phyloP scores from a whole-genome alignment of 1,140 invertebrate species.

The Aporrectodea caliginosa region DNA sequence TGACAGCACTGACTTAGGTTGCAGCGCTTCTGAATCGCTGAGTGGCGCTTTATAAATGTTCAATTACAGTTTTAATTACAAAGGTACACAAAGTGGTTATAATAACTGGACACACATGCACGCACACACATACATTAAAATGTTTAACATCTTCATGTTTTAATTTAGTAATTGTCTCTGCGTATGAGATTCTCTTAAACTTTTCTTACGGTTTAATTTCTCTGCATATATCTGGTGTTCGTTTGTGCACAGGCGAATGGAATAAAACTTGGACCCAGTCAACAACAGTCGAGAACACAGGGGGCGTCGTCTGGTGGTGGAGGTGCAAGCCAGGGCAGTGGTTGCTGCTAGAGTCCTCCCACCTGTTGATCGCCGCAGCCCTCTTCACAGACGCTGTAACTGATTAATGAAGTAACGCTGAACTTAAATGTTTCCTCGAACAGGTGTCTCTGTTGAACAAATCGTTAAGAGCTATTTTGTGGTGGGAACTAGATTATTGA shows the following conservation, averaged over 20 bases:
- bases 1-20: too few species aligned
- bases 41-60: too few species aligned
- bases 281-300: neutral
- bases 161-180: neutral
- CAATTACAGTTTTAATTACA: too few species aligned
- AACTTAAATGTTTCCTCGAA: too few species aligned
- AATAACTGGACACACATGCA: neutral
- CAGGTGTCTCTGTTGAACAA: too few species aligned
- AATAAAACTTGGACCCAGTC: slow-evolving; percentile 25
- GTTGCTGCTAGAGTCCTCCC: slow-evolving; percentile 25
- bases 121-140: neutral
- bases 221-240: neutral
- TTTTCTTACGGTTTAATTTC: too few species aligned
- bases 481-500: too few species aligned
- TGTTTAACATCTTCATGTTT: neutral
- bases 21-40: too few species aligned
- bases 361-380: too few species aligned
- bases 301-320: slow-evolving; percentile 4
- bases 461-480: too few species aligned
- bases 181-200: neutral
- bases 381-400: too few species aligned
- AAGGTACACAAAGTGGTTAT: neutral
- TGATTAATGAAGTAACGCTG: too few species aligned
- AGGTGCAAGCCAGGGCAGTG: neutral
- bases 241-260: slow-evolving; percentile 19